Conservation (phyloP, 2,888 invertebrate genomes). For the Rugalucina vietnamica region DNA sequence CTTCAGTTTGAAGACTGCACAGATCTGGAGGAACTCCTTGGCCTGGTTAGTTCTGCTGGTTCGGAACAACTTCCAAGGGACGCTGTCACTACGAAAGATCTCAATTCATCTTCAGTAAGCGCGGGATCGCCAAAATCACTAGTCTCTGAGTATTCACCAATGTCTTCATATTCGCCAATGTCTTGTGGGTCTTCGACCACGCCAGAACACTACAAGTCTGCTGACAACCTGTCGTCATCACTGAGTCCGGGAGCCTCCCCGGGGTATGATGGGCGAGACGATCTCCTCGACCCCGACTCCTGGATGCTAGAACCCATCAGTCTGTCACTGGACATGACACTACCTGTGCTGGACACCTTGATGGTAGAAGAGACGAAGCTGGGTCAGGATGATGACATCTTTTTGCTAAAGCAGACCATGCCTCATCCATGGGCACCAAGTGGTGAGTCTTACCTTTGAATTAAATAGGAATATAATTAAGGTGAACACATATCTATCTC, state of each 20-base stretch:
- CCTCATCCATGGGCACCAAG: constrained; percentile 69
- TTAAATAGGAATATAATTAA: no score
- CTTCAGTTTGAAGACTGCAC: constrained; percentile 54
- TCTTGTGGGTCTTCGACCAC: constrained; percentile 39
- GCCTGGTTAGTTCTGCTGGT: constrained; percentile 54
- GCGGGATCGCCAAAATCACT: constrained; percentile 21
- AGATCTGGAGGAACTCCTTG: constrained; percentile 70
- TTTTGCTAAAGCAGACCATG: constrained; percentile 70
- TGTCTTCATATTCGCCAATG: constrained; percentile 29
- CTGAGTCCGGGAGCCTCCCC: constrained; percentile 57
- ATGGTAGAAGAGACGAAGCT: constrained; percentile 36
- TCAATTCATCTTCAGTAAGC: constrained; percentile 25
- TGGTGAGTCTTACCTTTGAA: constrained; percentile 69
- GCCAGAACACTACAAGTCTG: constrained; percentile 33
- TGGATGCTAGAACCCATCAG: constrained; percentile 67
- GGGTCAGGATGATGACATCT: constrained; percentile 67
- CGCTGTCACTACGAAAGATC: constrained; percentile 14
- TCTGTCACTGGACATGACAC: constrained; percentile 60
- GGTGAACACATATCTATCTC: no score
- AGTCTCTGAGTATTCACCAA: constrained; percentile 29
- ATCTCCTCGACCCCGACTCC: constrained; percentile 65
- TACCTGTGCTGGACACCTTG: constrained; percentile 38
- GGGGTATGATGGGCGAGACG: constrained; percentile 62
- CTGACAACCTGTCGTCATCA: constrained; percentile 24
- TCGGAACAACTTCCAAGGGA: constrained; percentile 22